Evolutionary conservation across 2,797 vertebrate species (phyloP), one percentile per base, ranked within the genome.

Genomic region (Phoxinus dragarum): DNA sequence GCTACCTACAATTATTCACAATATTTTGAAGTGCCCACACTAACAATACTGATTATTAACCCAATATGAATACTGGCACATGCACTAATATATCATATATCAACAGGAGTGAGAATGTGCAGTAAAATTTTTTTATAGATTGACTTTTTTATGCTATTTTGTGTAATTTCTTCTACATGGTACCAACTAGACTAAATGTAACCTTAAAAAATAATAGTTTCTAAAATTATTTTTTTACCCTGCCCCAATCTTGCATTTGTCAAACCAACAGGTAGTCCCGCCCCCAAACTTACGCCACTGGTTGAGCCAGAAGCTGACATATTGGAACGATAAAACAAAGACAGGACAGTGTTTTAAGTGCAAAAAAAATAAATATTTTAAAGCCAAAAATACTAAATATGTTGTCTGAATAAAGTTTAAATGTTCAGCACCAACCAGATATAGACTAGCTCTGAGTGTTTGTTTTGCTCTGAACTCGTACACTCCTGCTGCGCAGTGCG

Each of bases 351-450:
- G 1, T 66, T 66, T 8, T 66, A 66, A 17, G 31, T 34, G 27
- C 14, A 64, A 31, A 61, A 59, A 59, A 6, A 31, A 49, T 3
- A 31, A 4, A 9, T 47, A 21, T 8, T 14, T 76, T 38, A 14
- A 23, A 54, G 11, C 8, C 49, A 8, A 81, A 71, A 6, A 69
- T 40, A 31, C n/a, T 42, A 23, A 72, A 61, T 31, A 14, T 83
- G 59, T 12, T 38, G 31, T 49, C 76, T 6, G 47, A 64, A 64
- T 74, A 27, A 82, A 73, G 54, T 34, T 14, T 23, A 74, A 82
- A 34, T 44, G 9, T 52, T 75, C 68, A 19, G 56, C 16, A 6
- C 5, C 47, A 84, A 80, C 81, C 82, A 81, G n/a, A 91, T 89
- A 84, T 59, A 40, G 42, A 74, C 78, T 88, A 44, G 40, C 27